These are phyloP conservation scores for Drosophila cognata DNA, from an alignment of 2,888 invertebrate genomes.

Conservation along the genomic window DNA sequence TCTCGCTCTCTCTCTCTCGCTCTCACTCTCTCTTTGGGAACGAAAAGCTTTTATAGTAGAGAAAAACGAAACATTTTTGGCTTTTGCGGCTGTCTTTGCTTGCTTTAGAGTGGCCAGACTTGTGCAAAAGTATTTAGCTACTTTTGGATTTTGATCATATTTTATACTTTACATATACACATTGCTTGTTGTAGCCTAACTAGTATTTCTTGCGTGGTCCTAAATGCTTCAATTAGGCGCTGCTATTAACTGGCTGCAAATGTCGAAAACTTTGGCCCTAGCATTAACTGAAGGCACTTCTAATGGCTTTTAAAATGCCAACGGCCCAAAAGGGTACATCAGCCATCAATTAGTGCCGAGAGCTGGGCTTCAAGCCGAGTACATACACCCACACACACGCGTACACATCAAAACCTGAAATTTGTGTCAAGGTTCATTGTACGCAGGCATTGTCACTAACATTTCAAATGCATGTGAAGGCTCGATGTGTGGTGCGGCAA, in stretches of 20 bases:
- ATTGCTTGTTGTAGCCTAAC: conserved; percentile 13
- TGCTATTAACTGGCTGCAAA: not conserved
- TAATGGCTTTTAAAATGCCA: conserved; percentile 35
- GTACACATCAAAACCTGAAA: conserved; percentile 30
- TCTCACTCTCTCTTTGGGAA: conserved; percentile 18
- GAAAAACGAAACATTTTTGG: conserved; percentile 68
- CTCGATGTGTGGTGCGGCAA: not conserved
- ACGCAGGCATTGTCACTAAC: conserved; percentile 53
- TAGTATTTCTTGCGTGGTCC: conserved; percentile 9
- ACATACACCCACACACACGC: conserved; percentile 5
- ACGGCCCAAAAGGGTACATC: conserved; percentile 32
- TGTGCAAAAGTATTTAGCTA: conserved; percentile 46
- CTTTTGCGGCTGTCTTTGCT: conserved; percentile 64
- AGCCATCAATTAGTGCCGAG: conserved; percentile 54
- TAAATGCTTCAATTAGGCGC: not conserved
- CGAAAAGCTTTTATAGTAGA: conserved; percentile 77
- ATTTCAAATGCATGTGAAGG: conserved; percentile 54
- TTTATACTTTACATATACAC: conserved; percentile 7
- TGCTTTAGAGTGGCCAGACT: conserved; percentile 71
- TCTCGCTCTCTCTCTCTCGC: not conserved
- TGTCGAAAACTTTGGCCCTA: conserved; percentile 29
- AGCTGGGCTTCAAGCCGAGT: conserved; percentile 15
- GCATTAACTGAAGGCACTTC: conserved; percentile 34
- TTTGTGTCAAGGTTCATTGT: conserved; percentile 74
- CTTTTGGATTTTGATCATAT: conserved; percentile 32